These are phyloP conservation scores for Drosophila simulans DNA, from an alignment of 1,140 invertebrate genomes.

Conservation along the genomic window DNA sequence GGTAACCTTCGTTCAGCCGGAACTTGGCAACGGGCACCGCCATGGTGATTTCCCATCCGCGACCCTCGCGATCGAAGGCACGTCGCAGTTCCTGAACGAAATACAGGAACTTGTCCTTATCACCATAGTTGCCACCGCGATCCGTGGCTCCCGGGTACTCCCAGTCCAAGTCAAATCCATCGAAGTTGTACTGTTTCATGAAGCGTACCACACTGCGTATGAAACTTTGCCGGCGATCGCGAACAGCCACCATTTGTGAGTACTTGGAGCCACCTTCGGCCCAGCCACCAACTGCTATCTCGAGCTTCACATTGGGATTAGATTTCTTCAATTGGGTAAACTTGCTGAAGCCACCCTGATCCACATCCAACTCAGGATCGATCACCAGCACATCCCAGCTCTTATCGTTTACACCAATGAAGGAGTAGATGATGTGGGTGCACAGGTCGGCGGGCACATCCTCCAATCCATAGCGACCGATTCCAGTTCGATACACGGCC, in stretches of 20 bases:
- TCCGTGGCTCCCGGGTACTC: constrained; percentile 94
- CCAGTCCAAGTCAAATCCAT: constrained; percentile 94
- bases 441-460: constrained; percentile 93
- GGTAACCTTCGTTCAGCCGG: constrained; percentile 93
- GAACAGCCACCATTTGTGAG: constrained; percentile 90
- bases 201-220: constrained; percentile 92
- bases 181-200: constrained; percentile 91
- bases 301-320: constrained; percentile 90
- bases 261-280: constrained; percentile 94
- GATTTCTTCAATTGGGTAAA: constrained; percentile 91
- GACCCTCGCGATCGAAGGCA: constrained; percentile 90
- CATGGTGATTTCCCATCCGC: constrained; percentile 94
- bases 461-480: constrained; percentile 92
- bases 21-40: constrained; percentile 94
- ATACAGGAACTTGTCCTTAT: constrained; percentile 93
- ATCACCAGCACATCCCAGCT: constrained; percentile 91
- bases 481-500: constrained; percentile 93
- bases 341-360: constrained; percentile 91
- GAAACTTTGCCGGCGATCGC: constrained; percentile 89
- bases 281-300: constrained; percentile 94
- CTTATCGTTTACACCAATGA: constrained; percentile 92
- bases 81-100: constrained; percentile 92
- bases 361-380: constrained; percentile 92
- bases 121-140: constrained; percentile 92
- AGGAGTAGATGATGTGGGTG: constrained; percentile 96